Evolutionary conservation across 2,113 vertebrate species (phyloP).

Genomic region (Ailuropoda melanoleuca): DNA sequence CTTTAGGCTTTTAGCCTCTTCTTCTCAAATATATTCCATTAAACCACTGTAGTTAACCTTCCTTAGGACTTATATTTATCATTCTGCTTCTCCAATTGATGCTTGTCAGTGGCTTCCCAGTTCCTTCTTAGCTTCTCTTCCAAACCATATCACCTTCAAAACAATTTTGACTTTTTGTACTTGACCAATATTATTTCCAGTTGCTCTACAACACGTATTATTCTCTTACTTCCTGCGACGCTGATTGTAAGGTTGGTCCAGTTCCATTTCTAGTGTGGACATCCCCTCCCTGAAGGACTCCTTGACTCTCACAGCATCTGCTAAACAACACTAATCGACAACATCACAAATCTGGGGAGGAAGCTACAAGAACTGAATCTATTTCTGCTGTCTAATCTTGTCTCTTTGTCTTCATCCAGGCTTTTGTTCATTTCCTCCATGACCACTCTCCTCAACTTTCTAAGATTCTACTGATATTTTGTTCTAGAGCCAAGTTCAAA

Average conservation of each 20-base stretch:
- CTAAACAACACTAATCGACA: background rate
- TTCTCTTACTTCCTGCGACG: background rate
- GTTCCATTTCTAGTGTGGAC: background rate
- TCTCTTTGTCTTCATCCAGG: background rate
- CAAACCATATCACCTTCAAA: background rate
- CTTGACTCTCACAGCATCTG: background rate
- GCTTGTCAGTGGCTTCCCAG: background rate
- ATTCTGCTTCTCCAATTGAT: background rate
- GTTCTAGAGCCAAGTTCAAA: background rate
- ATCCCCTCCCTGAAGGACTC: rapidly evolving
- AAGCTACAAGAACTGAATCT: background rate
- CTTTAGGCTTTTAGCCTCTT: background rate
- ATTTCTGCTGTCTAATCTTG: background rate
- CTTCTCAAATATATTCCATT: background rate
- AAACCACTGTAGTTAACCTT: background rate
- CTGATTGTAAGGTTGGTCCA: background rate
- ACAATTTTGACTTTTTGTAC: background rate
- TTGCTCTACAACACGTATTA: background rate
- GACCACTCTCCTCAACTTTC: background rate
- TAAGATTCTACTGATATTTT: background rate
- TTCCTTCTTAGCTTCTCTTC: background rate
- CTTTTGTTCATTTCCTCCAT: background rate
- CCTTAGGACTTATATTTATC: background rate
- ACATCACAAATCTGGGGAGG: background rate
- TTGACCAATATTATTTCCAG: background rate